phyloP scores from a whole-genome alignment of 2,888 invertebrate species.

The Sylvicola fuscatus region DNA sequence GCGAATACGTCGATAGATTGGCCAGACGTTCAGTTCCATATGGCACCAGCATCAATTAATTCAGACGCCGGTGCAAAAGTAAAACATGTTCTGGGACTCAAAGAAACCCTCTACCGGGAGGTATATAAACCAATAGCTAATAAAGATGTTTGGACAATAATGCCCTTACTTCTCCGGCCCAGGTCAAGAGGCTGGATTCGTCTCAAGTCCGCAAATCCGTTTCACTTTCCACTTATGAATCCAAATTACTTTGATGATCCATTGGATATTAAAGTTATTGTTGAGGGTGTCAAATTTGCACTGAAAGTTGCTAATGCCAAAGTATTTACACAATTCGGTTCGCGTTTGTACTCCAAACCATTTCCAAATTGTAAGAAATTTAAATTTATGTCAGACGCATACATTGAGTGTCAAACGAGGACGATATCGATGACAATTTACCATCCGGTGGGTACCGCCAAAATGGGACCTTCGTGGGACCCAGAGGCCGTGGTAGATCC shows the following conservation, averaged over 20 bases:
- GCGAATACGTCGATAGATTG: slow-evolving; percentile 57
- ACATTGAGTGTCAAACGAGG: slow-evolving; percentile 71
- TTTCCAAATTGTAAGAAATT: slow-evolving; percentile 58
- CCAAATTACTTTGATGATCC: slow-evolving; percentile 82
- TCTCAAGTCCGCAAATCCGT: slow-evolving; percentile 61
- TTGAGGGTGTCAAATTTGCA: slow-evolving; percentile 66
- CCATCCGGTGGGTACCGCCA: slow-evolving; percentile 72
- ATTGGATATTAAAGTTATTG: slow-evolving; percentile 53
- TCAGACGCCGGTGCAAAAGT: slow-evolving; percentile 59
- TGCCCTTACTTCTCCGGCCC: slow-evolving; percentile 65
- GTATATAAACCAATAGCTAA: slow-evolving; percentile 65
- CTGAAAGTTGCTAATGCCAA: slow-evolving; percentile 48
- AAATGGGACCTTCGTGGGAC: slow-evolving; percentile 71
- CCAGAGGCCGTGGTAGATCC: slow-evolving; percentile 65
- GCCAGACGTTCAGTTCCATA: slow-evolving; percentile 83
- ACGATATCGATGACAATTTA: slow-evolving; percentile 81
- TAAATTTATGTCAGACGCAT: slow-evolving; percentile 55
- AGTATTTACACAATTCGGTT: slow-evolving; percentile 63
- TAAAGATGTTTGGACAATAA: slow-evolving; percentile 53
- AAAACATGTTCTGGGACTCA: slow-evolving; percentile 55
- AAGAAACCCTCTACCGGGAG: slow-evolving; percentile 57
- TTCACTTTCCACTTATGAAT: slow-evolving; percentile 70
- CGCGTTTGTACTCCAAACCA: slow-evolving; percentile 49
- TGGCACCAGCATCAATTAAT: slow-evolving; percentile 75
- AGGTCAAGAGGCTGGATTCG: slow-evolving; percentile 58